These are phyloP conservation scores for Plodia interpunctella DNA, from an alignment of 1,140 invertebrate genomes.

Conservation along the genomic window DNA sequence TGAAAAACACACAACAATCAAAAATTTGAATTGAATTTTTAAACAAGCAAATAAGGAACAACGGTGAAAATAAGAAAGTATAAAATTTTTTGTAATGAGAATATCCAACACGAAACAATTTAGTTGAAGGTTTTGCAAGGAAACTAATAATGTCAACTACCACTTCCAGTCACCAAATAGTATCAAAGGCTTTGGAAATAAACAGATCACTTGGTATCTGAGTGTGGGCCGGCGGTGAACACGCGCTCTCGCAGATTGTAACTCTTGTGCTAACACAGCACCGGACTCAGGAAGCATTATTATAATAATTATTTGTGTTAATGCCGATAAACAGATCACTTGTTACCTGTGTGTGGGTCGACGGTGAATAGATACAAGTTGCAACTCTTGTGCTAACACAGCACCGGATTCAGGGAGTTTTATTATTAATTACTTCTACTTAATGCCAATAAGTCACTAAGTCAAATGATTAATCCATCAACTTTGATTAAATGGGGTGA, in stretches of 20 bases:
- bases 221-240: slow-evolving; percentile 59
- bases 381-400: slow-evolving; percentile 46
- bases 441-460: no score
- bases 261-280: slow-evolving; percentile 43
- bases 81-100: no score
- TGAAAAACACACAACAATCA: no score
- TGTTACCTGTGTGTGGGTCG: slow-evolving; percentile 61
- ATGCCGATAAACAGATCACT: slow-evolving; percentile 40
- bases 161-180: slow-evolving; percentile 18
- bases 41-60: no score
- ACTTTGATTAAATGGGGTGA: no score
- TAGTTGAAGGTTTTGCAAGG: neutral
- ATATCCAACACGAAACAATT: no score
- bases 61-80: no score
- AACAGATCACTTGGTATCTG: slow-evolving; percentile 56
- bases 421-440: neutral
- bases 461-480: no score
- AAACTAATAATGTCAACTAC: neutral
- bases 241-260: slow-evolving; percentile 47
- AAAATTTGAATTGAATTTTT: no score
- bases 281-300: slow-evolving; percentile 18
- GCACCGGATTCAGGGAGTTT: slow-evolving; percentile 22
- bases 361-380: slow-evolving; percentile 47
- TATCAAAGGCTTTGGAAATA: slow-evolving; percentile 39
- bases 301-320: slow-evolving; percentile 1